Base-by-base conservation (phyloP, 37 sponge, comb jelly and placozoan species). In the Axinella damicornis region DNA sequence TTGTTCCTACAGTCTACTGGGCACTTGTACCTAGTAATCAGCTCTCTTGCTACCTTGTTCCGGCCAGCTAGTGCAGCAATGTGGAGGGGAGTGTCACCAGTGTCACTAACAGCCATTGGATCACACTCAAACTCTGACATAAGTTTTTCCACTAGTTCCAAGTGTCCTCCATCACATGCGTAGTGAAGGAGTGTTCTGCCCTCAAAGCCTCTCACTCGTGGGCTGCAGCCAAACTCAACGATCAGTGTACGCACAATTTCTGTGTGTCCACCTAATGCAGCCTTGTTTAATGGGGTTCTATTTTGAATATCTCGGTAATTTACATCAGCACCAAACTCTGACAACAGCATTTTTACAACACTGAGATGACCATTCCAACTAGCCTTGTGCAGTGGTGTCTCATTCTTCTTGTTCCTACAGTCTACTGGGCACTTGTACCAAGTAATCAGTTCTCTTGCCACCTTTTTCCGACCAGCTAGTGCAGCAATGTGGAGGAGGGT, bases 141-240 rank as follows among this genome's bases (percentile, higher is more conserved):
- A 2, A 69, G 69, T 24, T 56, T 54, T 30, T 76, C 30, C 37
- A 75, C 56, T 21, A 75, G 41, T 2, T 46, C 61, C 20, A 73
- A 14, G 65, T 72, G 32, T 57, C 76, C 69, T 30, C 5, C 9
- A 14, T 27, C 2, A 57, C 76, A 75, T 30, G 36, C 76, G 19
- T 75, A 20, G 36, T 75, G 76, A 27, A 75, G 76, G 32, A 75
- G 34, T 15, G 76, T 75, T 57, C 28, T 57, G 27, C 76, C 76
- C 2, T 15, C 30, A 32, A 32, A 28, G 34, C 59, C 76, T 75
- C 28, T 75, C 30, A 55, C 34, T 25, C 20, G 17, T 33, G 85
- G 76, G 52, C 40, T 65, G 33, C 64, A 36, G 39, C 76, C 76
- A 75, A 78, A 85, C 63, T 78, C 78, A 35, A 36, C 53, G 25